Conservation (phyloP, 2,113 vertebrate genomes). For the Leptodactylus fuscus region DNA sequence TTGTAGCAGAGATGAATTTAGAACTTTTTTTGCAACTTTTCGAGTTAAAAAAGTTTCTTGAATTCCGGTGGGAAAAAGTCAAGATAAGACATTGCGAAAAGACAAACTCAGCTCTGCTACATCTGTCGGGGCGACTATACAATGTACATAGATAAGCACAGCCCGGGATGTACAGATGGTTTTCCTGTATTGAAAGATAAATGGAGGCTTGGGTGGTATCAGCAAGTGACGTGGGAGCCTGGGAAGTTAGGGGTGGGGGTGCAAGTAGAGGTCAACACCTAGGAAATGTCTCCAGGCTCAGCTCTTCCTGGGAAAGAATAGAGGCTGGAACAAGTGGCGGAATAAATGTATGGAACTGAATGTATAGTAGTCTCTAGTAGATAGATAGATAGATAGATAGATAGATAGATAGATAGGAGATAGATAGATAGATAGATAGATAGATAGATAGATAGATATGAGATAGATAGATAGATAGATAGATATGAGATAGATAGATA, state of each 20-base stretch:
- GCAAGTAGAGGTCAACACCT: background rate
- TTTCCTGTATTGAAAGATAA: background rate
- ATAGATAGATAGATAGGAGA: background rate
- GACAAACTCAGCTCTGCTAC: background rate
- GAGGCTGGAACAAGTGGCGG: background rate
- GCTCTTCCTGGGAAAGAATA: background rate
- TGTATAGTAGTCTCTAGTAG: background rate
- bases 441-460: conserved; percentile 4
- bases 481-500: conserved; percentile 15
- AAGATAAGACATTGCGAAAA: background rate
- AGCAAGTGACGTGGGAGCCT: conserved; percentile 6
- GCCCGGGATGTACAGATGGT: background rate
- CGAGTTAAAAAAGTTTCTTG: background rate
- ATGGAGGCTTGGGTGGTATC: background rate
- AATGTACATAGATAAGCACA: background rate
- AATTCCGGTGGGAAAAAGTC: background rate
- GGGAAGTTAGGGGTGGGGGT: background rate
- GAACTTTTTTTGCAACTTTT: background rate
- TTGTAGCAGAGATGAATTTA: background rate
- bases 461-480: background rate
- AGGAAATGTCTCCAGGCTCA: background rate
- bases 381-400: background rate
- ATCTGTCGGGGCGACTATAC: background rate
- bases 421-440: background rate
- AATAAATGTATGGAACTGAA: background rate